phyloP scores from a whole-genome alignment of 1,140 invertebrate species.

The Rhizoglyphus robini region DNA sequence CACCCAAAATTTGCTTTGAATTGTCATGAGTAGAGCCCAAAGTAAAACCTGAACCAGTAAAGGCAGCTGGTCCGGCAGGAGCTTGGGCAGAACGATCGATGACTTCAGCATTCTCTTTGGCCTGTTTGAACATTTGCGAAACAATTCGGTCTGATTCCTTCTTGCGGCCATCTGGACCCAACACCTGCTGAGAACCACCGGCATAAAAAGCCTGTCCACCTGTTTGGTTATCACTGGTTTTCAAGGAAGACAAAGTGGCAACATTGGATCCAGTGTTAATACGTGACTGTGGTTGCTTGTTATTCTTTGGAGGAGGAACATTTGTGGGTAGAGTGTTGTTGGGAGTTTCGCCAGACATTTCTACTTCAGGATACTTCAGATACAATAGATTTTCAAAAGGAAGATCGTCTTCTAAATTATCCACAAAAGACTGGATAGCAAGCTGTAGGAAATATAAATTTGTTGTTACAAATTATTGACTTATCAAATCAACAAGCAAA shows the following conservation, averaged over 20 bases:
- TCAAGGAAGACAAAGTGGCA: slow-evolving; percentile 15
- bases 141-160: slow-evolving; percentile 57
- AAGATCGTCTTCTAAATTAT: slow-evolving; percentile 31
- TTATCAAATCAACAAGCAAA: too few relatives aligned
- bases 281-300: background rate
- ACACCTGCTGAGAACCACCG: slow-evolving; percentile 87
- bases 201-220: slow-evolving; percentile 85
- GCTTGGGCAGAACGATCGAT: slow-evolving; percentile 39
- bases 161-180: slow-evolving; percentile 68
- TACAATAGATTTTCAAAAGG: slow-evolving; percentile 28
- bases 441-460: slow-evolving; percentile 47
- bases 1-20: background rate
- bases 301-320: background rate
- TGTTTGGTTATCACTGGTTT: slow-evolving; percentile 27
- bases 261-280: background rate
- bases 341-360: background rate
- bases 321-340: slow-evolving; percentile 4
- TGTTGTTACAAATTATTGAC: too few relatives aligned
- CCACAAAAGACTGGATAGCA: slow-evolving; percentile 59
- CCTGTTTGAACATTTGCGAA: slow-evolving; percentile 78
- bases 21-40: slow-evolving; percentile 26
- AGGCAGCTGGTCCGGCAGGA: background rate
- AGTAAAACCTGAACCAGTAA: slow-evolving; percentile 5
- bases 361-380: slow-evolving; percentile 18
- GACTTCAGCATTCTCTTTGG: slow-evolving; percentile 57